Conservation (phyloP, 2,888 invertebrate species). For the Phengaris alcon region DNA sequence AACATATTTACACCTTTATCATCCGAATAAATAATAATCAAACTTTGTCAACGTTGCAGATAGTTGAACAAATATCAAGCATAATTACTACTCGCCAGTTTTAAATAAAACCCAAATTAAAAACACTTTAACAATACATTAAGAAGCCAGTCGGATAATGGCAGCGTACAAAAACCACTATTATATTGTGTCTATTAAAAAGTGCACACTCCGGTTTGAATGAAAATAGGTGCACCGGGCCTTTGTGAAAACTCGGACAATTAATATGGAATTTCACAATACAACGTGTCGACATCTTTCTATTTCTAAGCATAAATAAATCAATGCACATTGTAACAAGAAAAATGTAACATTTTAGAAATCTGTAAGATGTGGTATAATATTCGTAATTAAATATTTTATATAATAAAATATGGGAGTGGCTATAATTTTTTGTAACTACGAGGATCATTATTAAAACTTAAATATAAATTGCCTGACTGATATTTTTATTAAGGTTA, state of each 20-base stretch:
- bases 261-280: conserved; percentile 20
- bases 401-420: too few species aligned
- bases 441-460: background rate
- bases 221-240: conserved; percentile 22
- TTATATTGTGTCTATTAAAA: conserved; percentile 30
- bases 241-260: conserved; percentile 21
- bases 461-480: background rate
- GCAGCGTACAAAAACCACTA: conserved; percentile 29
- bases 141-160: conserved; percentile 29
- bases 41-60: conserved; percentile 1
- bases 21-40: background rate
- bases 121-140: conserved; percentile 31
- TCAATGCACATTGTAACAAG: background rate
- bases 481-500: background rate
- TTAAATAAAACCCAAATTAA: conserved; percentile 31
- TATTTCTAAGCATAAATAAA: conserved; percentile 2
- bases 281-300: background rate
- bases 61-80: conserved; percentile 10
- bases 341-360: too few species aligned
- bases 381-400: too few species aligned
- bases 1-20: background rate
- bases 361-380: too few species aligned
- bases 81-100: conserved; percentile 21
- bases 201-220: conserved; percentile 26
- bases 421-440: background rate